These are phyloP conservation scores for Perdita meconis DNA, from an alignment of 2,888 invertebrate genomes.

Conservation along the genomic window DNA sequence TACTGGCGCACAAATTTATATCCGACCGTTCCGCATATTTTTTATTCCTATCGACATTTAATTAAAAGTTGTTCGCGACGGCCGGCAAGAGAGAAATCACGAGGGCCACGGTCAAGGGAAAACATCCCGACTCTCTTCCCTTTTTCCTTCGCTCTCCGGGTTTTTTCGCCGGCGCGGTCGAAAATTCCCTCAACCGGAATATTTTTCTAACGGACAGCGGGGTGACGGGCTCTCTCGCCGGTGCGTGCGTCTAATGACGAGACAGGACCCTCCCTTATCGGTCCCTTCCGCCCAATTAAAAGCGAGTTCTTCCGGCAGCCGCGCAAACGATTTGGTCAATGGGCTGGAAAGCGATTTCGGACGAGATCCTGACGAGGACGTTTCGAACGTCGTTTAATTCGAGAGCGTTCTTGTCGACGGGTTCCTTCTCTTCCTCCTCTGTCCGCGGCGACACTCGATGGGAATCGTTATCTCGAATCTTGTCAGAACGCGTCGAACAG, in stretches of 20 bases:
- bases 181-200: slow-evolving; percentile 45
- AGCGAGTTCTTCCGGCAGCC: slow-evolving; percentile 56
- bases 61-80: slow-evolving; percentile 76
- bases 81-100: slow-evolving; percentile 41
- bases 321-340: slow-evolving; percentile 61
- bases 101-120: neutral
- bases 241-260: slow-evolving; percentile 55
- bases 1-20: too few species aligned
- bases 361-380: slow-evolving; percentile 64
- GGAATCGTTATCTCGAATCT: slow-evolving; percentile 45
- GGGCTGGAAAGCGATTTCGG: slow-evolving; percentile 66
- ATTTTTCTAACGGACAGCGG: slow-evolving; percentile 45
- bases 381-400: slow-evolving; percentile 67
- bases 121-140: neutral
- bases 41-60: slow-evolving; percentile 77
- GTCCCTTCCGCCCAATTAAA: slow-evolving; percentile 76
- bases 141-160: neutral
- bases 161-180: neutral
- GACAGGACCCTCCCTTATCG: slow-evolving; percentile 67
- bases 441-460: slow-evolving; percentile 5
- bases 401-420: slow-evolving; percentile 25
- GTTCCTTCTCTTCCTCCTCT: neutral
- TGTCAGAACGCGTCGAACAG: neutral
- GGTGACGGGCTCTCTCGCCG: slow-evolving; percentile 6
- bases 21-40: slow-evolving; percentile 65